Base-by-base conservation (phyloP, 2,113 vertebrate genomes). In the Pardalotus punctatus region DNA sequence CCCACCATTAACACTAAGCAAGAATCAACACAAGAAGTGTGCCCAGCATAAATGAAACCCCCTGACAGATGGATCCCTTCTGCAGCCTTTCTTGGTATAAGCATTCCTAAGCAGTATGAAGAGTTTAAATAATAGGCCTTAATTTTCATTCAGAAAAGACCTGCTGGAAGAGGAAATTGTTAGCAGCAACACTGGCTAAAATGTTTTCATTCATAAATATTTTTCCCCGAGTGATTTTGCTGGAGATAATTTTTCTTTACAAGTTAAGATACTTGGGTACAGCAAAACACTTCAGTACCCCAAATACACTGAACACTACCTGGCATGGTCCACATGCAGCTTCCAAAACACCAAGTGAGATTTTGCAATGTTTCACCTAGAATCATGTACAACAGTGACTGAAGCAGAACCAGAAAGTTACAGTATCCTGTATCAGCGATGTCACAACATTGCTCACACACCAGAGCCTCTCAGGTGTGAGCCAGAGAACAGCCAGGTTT, bases 381-480 rank as follows among this genome's bases (percentile, higher is more conserved):
- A 80, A 51, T 53, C 43, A 62, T 0, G 2, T 47, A 47, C 22
- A 31, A 43, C 51, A 38, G 38, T 19, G 56, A 83, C 4, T 25
- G 86, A 62, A 74, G 70, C 56, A 67, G 80, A 50, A 86, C 27
- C 79, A 70, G 56, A 15, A 14, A 5, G 3, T 50, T 38, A 36
- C 35, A 12, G 8, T 10, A 14, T 3, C 42, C 62, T 33, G 4
- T 23, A 53, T 0, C 0, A 0, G 35, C 10, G 2, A 28, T 53
- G 38, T 31, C 56, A 73, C 36, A 83, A 47, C 58, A 60, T 3
- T 0, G 1, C 60, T 66, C 50, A 31, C 40, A 84, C 23, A 33
- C 14, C 10, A 12, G 33, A 54, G 50, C 45, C 50, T 77, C 88
- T 65, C 64, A 33, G 54, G 35, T 50, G 51, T 29, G 54, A 92